Evolutionary conservation across 2,888 invertebrate genomes (phyloP), one percentile per base, ranked within the genome.

Genomic region (Lottia scabra): DNA sequence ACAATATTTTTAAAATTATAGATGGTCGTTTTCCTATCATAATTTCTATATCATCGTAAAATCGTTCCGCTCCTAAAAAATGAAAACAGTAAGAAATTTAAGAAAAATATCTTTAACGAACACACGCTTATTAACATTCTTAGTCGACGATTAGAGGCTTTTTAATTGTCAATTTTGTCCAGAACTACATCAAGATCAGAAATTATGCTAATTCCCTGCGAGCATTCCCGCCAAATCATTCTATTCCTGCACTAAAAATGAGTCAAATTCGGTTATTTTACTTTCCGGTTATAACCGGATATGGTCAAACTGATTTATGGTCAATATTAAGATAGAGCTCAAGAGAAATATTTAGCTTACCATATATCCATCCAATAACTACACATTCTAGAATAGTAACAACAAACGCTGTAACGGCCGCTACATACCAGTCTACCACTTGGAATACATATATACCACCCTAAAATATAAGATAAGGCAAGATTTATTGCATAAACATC

Each of bases 381-480:
- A 87, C 27, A 69, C 82, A 78, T 72, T 89, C 89, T 1, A 87
- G 68, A 5, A 84, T 68, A 6, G 84, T 86, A 56, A 89, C 85
- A 27, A 87, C 75, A 78, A 86, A 85, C 27, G 87, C 82, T 46
- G 87, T 81, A 77, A 88, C 87, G 23, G 87, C 82, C 1, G 85
- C 84, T 23, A 80, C 75, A 72, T 87, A 87, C 86, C 86, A 86
- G 74, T 89, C 88, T 77, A 89, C 77, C 66, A 88, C 75, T 74
- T 87, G 87, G 70, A 89, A 85, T 19, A 88, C 71, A 78, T 87
- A 89, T 72, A 87, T 87, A 19, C 89, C 89, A 65, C 85, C 88
- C 88, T 89, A 75, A 23, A 81, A 94, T 12, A 43, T 68, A 56
- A 56, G 8, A 56, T 6, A 56, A n/a, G n/a, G n/a, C n/a, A n/a